Conservation (phyloP, 2,888 invertebrate species). For the Aquatica leii region DNA sequence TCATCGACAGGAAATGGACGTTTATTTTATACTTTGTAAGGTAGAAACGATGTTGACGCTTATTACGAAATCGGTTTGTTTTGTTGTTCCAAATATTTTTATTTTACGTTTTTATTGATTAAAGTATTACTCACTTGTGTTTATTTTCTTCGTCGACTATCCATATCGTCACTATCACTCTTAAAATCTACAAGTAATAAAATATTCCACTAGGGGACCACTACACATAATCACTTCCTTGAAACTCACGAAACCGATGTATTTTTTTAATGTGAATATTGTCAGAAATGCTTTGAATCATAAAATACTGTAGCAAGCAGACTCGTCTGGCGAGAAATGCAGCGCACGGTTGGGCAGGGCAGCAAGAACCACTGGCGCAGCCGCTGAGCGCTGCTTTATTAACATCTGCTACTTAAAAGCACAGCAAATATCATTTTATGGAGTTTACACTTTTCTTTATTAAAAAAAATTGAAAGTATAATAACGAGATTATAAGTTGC, state of each 20-base stretch:
- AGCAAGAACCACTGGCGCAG: conserved; percentile 49
- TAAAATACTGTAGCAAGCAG: conserved; percentile 46
- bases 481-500: background rate
- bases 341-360: conserved; percentile 56
- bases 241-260: conserved; percentile 26
- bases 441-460: conserved; percentile 14
- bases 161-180: conserved; percentile 27
- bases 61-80: background rate
- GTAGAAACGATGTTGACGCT: conserved; percentile 3
- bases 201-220: conserved; percentile 25
- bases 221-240: conserved; percentile 30
- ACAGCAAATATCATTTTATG: conserved; percentile 26
- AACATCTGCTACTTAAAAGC: conserved; percentile 35
- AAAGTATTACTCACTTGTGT: background rate
- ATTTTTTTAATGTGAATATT: conserved; percentile 2
- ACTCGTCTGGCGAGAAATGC: conserved; percentile 55
- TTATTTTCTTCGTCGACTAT: conserved; percentile 3
- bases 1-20: conserved; percentile 38
- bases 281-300: conserved; percentile 2
- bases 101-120: background rate
- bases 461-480: conserved; percentile 11
- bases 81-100: too few species aligned
- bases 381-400: conserved; percentile 42
- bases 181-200: conserved; percentile 17
- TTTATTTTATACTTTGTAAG: conserved; percentile 31